Evolutionary conservation across 2,797 vertebrate species (phyloP).

Genomic region (Acanthurus leucopareius): DNA sequence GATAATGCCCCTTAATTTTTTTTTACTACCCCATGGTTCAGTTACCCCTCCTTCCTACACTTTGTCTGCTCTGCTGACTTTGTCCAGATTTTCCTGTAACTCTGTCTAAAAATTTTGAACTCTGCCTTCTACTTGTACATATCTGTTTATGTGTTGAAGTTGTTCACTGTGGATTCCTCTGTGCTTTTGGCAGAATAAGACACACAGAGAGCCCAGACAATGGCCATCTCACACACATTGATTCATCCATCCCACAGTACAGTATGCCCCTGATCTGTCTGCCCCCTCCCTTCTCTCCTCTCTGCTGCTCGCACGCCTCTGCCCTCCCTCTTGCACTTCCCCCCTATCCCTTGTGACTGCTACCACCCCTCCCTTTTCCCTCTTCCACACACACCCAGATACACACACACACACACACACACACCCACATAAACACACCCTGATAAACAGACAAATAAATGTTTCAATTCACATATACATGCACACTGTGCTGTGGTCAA

Average conservation of each 20-base stretch:
- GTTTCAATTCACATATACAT: slow-evolving; percentile 43
- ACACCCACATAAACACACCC: slow-evolving; percentile 18
- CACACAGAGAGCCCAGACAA: slow-evolving; percentile 33
- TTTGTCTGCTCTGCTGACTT: slow-evolving; percentile 42
- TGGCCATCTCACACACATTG: slow-evolving; percentile 45
- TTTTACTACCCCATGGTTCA: neutral
- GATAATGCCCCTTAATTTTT: slow-evolving; percentile 20
- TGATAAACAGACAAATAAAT: slow-evolving; percentile 35
- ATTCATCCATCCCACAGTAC: slow-evolving; percentile 46
- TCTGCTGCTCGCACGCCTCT: slow-evolving; percentile 43
- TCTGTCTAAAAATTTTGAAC: slow-evolving; percentile 28
- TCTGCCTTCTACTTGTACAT: slow-evolving; percentile 13
- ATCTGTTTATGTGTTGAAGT: slow-evolving; percentile 2
- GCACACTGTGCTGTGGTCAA: slow-evolving; percentile 26
- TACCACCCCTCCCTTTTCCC: slow-evolving; percentile 35
- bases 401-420: slow-evolving; percentile 27
- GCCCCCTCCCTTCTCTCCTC: slow-evolving; percentile 35
- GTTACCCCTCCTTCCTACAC: slow-evolving; percentile 3
- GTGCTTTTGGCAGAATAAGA: slow-evolving; percentile 18
- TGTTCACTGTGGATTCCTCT: slow-evolving; percentile 26
- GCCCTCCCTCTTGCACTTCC: slow-evolving; percentile 32
- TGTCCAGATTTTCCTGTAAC: slow-evolving; percentile 41
- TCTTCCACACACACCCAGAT: slow-evolving; percentile 30
- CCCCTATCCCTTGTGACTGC: slow-evolving; percentile 61
- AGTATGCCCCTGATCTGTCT: slow-evolving; percentile 53